These are phyloP conservation scores for Tamias sibiricus DNA, from an alignment of 2,113 vertebrate species.

Conservation along the genomic window DNA sequence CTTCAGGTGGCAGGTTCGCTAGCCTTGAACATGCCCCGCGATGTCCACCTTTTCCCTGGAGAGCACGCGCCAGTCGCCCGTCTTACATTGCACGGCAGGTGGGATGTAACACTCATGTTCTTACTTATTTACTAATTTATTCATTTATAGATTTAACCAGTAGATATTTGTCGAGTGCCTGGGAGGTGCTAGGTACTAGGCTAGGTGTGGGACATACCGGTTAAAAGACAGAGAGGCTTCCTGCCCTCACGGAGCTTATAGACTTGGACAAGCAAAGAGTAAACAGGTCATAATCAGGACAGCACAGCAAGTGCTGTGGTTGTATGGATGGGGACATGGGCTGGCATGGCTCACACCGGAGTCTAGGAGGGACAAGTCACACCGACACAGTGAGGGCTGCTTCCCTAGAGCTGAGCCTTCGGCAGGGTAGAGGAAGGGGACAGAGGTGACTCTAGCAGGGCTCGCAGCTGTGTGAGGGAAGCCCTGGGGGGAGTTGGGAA, in stretches of 20 bases:
- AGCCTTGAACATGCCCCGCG: neutral
- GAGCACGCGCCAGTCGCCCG: neutral
- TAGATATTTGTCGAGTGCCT: neutral
- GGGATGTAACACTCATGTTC: neutral
- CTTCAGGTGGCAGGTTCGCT: neutral
- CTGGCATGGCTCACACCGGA: fast-evolving
- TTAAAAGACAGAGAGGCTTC: neutral
- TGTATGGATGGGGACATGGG: neutral
- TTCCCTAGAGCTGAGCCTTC: neutral
- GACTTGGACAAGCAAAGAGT: neutral
- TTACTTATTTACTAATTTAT: neutral
- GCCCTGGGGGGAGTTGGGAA: neutral
- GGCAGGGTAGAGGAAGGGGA: neutral
- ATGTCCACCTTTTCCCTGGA: neutral
- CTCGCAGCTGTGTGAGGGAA: neutral
- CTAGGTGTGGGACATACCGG: neutral
- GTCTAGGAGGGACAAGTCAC: neutral
- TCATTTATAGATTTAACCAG: neutral
- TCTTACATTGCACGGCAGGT: too few species aligned
- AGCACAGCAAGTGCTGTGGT: neutral
- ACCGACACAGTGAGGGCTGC: neutral
- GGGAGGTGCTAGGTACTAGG: neutral
- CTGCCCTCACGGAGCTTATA: neutral
- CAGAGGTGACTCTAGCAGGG: neutral
- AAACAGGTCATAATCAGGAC: fast-evolving